Evolutionary conservation across 1,140 invertebrate genomes (phyloP).

Genomic region (Drosophila quadrilineata): DNA sequence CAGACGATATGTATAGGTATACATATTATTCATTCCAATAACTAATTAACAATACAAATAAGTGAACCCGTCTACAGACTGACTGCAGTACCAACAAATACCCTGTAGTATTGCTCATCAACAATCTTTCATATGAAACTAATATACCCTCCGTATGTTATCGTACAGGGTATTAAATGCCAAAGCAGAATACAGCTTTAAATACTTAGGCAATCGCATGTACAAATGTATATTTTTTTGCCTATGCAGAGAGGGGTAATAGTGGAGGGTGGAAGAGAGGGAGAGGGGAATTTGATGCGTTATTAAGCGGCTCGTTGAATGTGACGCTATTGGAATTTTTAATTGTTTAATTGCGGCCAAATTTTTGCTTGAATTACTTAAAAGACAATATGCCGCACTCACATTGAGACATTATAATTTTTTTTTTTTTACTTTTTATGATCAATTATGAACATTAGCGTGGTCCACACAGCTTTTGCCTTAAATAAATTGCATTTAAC

Average conservation of each 20-base stretch:
- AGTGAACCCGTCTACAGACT: neutral
- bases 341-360: slow-evolving; percentile 70
- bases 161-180: neutral
- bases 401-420: slow-evolving; percentile 16
- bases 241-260: neutral
- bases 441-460: slow-evolving; percentile 26
- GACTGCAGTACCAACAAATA: neutral
- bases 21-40: slow-evolving; percentile 46
- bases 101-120: neutral
- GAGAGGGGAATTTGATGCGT: slow-evolving; percentile 52
- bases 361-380: slow-evolving; percentile 45
- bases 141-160: neutral
- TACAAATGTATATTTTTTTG: slow-evolving; percentile 1
- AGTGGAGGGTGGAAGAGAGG: neutral
- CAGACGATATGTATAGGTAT: no score
- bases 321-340: slow-evolving; percentile 62
- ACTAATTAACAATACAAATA: slow-evolving; percentile 64
- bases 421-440: no score
- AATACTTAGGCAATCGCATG: slow-evolving; percentile 20
- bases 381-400: slow-evolving; percentile 56
- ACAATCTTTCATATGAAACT: neutral
- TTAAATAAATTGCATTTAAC: slow-evolving; percentile 2
- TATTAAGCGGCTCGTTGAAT: slow-evolving; percentile 59
- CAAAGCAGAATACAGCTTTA: neutral
- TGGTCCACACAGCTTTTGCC: slow-evolving; percentile 1